Evolutionary conservation across 2,888 invertebrate species (phyloP).

Genomic region (Microdon myrmicae): DNA sequence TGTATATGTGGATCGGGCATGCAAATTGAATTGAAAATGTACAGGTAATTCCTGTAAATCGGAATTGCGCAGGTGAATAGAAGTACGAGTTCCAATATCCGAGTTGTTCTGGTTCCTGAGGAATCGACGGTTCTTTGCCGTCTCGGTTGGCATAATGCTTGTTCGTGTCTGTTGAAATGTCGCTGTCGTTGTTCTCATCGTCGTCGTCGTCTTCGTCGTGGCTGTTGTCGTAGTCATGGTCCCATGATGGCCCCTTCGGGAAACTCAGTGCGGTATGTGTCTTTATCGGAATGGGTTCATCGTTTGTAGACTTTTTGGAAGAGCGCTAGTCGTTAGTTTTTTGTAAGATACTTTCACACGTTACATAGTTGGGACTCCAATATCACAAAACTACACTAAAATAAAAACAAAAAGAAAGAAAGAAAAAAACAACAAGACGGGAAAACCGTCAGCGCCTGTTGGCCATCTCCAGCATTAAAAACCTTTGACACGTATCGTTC

Average conservation of each 20-base stretch:
- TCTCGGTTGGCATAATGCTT: constrained; percentile 18
- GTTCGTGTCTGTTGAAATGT: constrained; percentile 22
- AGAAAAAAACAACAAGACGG: too few species aligned
- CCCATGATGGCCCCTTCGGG: constrained; percentile 28
- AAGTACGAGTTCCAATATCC: constrained; percentile 3
- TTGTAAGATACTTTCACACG: constrained; percentile 49
- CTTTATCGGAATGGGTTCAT: constrained; percentile 49
- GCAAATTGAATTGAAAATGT: constrained; percentile 49
- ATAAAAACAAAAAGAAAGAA: too few species aligned
- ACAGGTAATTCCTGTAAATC: constrained; percentile 47
- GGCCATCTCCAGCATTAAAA: constrained; percentile 29
- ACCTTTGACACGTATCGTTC: constrained; percentile 53
- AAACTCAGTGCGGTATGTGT: constrained; percentile 35
- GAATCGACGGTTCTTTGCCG: constrained; percentile 6
- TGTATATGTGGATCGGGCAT: constrained; percentile 34
- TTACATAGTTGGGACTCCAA: constrained; percentile 29
- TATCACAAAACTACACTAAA: too few species aligned
- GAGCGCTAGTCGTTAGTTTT: constrained; percentile 14
- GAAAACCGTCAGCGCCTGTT: constrained; percentile 2
- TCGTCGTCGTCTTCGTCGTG: constrained; percentile 21
- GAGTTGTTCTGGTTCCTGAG: not conserved
- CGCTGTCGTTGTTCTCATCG: constrained; percentile 4
- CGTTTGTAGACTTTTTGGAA: constrained; percentile 20
- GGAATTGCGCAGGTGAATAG: constrained; percentile 45
- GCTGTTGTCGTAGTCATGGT: constrained; percentile 10